Evolutionary conservation across 92 coral and sea anemone genomes (phyloP), one percentile per base, ranked within the genome.

Genomic region (Paragorgia papillata): DNA sequence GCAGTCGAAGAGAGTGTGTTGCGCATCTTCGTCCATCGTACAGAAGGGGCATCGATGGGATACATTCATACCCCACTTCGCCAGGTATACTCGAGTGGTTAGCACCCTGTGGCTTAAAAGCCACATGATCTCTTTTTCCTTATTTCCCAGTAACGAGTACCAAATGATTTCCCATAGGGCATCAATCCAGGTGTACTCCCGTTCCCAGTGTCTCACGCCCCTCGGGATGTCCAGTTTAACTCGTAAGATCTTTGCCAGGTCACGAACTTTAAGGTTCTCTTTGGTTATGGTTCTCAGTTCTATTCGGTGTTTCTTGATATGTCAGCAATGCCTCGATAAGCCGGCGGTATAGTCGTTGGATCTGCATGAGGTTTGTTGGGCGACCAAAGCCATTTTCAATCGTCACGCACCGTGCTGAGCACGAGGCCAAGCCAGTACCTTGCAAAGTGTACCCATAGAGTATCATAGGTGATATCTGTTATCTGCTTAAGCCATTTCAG

Each of bases 1-100:
- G 22, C 83, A 79, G 46, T 40, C 24, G 5, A 69, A 40, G 28
- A 80, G 35, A 33, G 76, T 30, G 25, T 80, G 84, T 24, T 80
- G 61, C 18, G 39, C 59, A 57, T 80, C 70, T 59, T 69, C 78
- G 24, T 57, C 19, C 35, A 28, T 28, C 17, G 33, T 28, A 32
- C 71, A 80, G 59, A 15, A 63, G 19, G 65, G 70, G 53, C 84
- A 80, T 17, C n/a, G 28, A 1, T 21, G 35, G 6, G 62, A 26
- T 0, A 80, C 58, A 1, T 55, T 9, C 30, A 80, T 17, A 28
- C 84, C 69, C 78, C 84, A 80, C 14, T 27, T 12, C 9, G 9
- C 8, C 9, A 67, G 57, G 21, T 37, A 80, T 4, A 30, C 54
- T 21, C 61, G 35, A 2, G 84, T 80, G 13, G 74, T 57, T 0